A percentile compares a stretch with the other conserved stretches of the same genome.
phyloP scores from a whole-genome alignment of 2,113 vertebrate genomes.

The Pangasianodon gigas region DNA sequence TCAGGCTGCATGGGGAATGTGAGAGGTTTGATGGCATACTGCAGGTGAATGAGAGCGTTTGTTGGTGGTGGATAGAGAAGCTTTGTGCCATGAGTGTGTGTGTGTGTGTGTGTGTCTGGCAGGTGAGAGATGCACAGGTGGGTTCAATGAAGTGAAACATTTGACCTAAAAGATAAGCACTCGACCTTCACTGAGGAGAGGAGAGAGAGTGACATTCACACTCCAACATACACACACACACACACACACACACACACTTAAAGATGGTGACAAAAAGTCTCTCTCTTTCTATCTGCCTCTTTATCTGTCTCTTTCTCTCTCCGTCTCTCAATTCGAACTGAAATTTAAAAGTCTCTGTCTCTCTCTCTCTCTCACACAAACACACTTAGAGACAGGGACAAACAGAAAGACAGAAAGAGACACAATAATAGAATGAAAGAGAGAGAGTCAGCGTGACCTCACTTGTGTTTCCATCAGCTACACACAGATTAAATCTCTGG shows the following conservation, averaged over 20 bases:
- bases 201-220: not conserved
- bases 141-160: constrained; percentile 55
- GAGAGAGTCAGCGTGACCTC: not conserved
- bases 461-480: not conserved
- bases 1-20: not conserved
- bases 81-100: constrained; percentile 58
- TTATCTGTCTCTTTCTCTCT: not conserved
- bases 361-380: not conserved
- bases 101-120: constrained; percentile 28
- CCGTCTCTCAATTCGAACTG: too few relatives aligned
- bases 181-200: constrained; percentile 51
- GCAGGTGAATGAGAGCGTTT: constrained; percentile 64
- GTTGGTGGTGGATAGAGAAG: constrained; percentile 58
- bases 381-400: not conserved
- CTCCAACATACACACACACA: not conserved
- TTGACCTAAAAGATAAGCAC: constrained; percentile 55
- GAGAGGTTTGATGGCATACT: constrained; percentile 3
- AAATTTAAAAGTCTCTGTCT: not conserved
- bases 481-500: not conserved
- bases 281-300: not conserved
- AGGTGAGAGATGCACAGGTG: constrained; percentile 68
- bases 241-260: not conserved
- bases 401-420: not conserved
- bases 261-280: not conserved
- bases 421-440: not conserved